Conservation (phyloP, 2,113 vertebrate species). For the Cavia porcellus region DNA sequence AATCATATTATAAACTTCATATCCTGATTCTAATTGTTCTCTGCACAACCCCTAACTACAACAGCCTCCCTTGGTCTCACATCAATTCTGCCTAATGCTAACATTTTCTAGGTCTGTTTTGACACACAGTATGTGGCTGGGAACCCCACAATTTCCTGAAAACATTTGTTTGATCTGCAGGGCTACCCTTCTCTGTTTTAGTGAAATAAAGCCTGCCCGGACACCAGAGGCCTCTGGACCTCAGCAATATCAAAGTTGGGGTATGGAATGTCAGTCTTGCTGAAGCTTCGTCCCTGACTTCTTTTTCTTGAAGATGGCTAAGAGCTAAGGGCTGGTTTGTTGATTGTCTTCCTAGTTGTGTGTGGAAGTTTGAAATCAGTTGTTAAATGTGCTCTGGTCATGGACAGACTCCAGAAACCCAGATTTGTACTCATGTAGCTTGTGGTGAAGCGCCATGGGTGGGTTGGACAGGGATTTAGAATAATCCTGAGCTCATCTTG, state of each 20-base stretch:
- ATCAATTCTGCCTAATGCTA: slow-evolving; percentile 59
- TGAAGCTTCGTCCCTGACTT: neutral
- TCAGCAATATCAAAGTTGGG: neutral
- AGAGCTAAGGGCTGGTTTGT: neutral
- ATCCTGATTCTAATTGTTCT: too few relatives aligned
- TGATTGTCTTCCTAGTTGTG: slow-evolving; percentile 53
- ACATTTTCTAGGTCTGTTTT: slow-evolving; percentile 84
- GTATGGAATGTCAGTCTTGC: neutral
- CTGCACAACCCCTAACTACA: too few relatives aligned
- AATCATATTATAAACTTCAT: too few relatives aligned
- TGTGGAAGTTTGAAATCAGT: slow-evolving; percentile 54
- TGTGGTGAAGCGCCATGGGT: neutral
- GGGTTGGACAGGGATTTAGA: neutral
- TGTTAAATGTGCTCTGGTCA: slow-evolving; percentile 53
- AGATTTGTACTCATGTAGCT: neutral
- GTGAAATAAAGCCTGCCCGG: neutral
- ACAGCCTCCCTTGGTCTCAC: slow-evolving; percentile 3
- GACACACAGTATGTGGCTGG: slow-evolving; percentile 85
- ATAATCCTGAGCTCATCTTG: neutral
- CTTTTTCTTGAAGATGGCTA: slow-evolving; percentile 22
- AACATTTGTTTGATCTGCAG: slow-evolving; percentile 86
- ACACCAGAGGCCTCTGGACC: neutral
- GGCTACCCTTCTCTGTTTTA: slow-evolving; percentile 72
- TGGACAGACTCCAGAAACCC: slow-evolving; percentile 5
- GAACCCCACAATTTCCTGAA: slow-evolving; percentile 82